Conservation (phyloP, 2,113 vertebrate species). For the Aspiorhynchus laticeps region DNA sequence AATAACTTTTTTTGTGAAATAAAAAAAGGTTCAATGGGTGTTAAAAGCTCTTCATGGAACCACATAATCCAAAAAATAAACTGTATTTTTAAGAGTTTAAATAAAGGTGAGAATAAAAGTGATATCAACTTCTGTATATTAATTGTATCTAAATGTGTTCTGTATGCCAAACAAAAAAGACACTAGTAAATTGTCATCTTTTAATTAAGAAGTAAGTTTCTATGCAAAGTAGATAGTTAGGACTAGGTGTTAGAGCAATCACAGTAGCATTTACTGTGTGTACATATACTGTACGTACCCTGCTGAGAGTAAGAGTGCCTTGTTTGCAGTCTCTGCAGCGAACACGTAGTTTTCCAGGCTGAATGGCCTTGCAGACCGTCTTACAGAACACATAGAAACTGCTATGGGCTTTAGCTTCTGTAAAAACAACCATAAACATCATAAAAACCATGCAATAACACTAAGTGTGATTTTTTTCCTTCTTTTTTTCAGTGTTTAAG, state of each 20-base stretch:
- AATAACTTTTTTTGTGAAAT: too few species aligned
- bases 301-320: conserved; percentile 81
- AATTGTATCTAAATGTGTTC: too few species aligned
- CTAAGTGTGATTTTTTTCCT: not conserved
- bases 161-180: not conserved
- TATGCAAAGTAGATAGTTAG: not conserved
- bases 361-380: conserved; percentile 76
- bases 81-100: too few species aligned
- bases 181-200: not conserved
- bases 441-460: not conserved
- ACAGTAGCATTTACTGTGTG: not conserved
- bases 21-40: too few species aligned
- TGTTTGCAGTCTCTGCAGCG: conserved; percentile 82
- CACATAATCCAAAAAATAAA: too few species aligned
- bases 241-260: not conserved
- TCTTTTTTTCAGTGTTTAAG: not conserved
- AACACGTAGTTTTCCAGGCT: conserved; percentile 88
- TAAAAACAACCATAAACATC: conserved; percentile 45
- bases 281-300: conserved; percentile 79
- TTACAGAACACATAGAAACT: conserved; percentile 93
- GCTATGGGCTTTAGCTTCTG: conserved; percentile 76
- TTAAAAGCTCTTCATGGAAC: too few species aligned
- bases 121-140: too few species aligned
- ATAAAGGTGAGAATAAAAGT: too few species aligned
- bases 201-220: not conserved